Conservation (phyloP, 2,113 vertebrate genomes). For the Echinops telfairi region DNA sequence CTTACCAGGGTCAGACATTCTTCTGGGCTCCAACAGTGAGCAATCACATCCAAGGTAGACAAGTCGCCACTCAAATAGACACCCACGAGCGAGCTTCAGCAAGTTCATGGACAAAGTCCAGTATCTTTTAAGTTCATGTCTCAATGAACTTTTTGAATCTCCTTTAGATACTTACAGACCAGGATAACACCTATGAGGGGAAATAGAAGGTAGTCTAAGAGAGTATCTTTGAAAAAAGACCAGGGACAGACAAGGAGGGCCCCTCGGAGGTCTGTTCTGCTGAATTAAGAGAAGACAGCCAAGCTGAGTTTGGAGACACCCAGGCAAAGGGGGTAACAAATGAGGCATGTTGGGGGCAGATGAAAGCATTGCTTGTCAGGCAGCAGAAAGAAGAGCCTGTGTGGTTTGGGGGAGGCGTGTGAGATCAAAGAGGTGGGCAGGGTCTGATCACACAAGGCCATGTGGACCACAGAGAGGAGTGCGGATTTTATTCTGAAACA, state of each 20-base stretch:
- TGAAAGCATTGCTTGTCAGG: slow-evolving; percentile 6
- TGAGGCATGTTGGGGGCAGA: not conserved
- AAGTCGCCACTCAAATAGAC: not conserved
- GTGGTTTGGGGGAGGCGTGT: not conserved
- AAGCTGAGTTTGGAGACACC: not conserved
- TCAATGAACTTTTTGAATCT: no score
- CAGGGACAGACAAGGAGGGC: not conserved
- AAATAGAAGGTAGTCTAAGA: not conserved
- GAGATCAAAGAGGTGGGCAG: not conserved
- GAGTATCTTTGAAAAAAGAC: not conserved
- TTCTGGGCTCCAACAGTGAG: not conserved
- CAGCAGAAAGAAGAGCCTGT: not conserved
- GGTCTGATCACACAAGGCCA: not conserved
- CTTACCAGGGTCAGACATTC: not conserved
- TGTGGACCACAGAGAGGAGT: not conserved
- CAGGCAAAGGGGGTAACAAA: not conserved
- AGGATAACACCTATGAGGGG: not conserved
- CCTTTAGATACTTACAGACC: not conserved
- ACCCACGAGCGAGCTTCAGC: not conserved
- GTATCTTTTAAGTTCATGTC: no score
- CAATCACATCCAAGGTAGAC: not conserved
- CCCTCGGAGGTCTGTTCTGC: not conserved
- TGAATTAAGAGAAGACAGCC: not conserved
- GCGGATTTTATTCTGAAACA: not conserved
- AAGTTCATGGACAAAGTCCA: not conserved